Evolutionary conservation across 2,113 vertebrate species (phyloP), one percentile per base, ranked within the genome.

Genomic region (Megalops atlanticus): DNA sequence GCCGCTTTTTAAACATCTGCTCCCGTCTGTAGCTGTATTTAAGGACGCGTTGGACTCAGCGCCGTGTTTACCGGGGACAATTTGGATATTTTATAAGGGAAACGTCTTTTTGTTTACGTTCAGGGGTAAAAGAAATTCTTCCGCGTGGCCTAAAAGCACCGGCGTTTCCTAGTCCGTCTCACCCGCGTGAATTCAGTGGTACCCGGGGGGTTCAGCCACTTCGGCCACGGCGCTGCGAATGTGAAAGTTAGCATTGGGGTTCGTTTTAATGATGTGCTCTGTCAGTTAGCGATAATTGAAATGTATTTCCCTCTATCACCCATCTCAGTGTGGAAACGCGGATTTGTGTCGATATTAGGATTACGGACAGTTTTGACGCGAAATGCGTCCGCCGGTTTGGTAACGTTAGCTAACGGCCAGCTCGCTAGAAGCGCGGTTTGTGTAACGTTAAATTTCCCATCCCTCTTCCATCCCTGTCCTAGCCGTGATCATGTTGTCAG

Each of bases 61-160:
- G 36, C 3, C 35, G 7, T 52, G 3, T 21, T 10, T 52, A 33
- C 4, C 1, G 3, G 8, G 27, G 74, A 16, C 14, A 0, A 38
- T 74, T 31, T 36, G 33, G 2, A 24, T 6, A 47, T 33, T 76
- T 79, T 73, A 14, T 33, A 4, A 12, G 33, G n/a, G 14, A 36
- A 79, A 72, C 31, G 24, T 3, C 36, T 36, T 70, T 75, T 90
- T 94, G 93, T 93, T 92, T 91, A 87, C 83, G 58, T 41, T 18
- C 47, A 54, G 85, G 76, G 80, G 38, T 88, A 80, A 41, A 76
- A 45, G 24, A 71, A 41, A 81, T 74, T 78, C 79, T 87, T 74
- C 74, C 74, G 43, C 45, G 87, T 84, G 91, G 91, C 91, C 91
- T 91, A 85, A 86, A n/a, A 88, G 87, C 89, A 84, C 83, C 87